These are phyloP conservation scores for Rhinogobio ventralis DNA, from an alignment of 2,797 vertebrate species.

Conservation along the genomic window DNA sequence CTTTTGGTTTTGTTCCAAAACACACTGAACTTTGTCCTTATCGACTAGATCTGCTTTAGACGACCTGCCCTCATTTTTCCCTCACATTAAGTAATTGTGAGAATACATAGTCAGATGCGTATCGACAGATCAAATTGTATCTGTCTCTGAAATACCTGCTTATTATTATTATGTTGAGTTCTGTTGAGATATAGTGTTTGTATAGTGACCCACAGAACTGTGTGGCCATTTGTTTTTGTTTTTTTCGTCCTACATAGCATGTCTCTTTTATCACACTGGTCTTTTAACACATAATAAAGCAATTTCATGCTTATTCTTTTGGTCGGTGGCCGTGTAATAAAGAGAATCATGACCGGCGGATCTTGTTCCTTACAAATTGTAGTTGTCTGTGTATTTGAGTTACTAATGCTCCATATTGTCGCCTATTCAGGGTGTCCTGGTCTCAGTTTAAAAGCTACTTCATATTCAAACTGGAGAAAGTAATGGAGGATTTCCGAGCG, in stretches of 20 bases:
- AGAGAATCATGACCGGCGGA: neutral
- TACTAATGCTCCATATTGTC: neutral
- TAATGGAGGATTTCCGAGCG: conserved; percentile 97
- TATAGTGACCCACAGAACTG: neutral
- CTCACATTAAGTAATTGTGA: neutral
- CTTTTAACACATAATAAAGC: neutral
- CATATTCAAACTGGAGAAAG: conserved; percentile 98
- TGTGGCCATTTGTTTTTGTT: neutral
- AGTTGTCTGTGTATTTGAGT: neutral
- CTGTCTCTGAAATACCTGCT: neutral
- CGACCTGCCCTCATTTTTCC: neutral
- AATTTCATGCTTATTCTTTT: neutral
- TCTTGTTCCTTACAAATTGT: neutral
- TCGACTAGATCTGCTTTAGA: conserved; percentile 8
- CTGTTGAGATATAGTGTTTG: neutral
- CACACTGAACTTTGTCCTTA: conserved; percentile 26
- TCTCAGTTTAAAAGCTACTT: conserved; percentile 98
- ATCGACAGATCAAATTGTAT: neutral
- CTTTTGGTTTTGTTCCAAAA: conserved; percentile 29
- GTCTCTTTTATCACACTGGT: neutral
- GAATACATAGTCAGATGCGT: neutral
- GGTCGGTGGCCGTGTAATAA: neutral
- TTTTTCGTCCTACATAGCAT: neutral
- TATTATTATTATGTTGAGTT: neutral
- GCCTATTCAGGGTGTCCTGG: conserved; percentile 89